Evolutionary conservation across 1,140 invertebrate species (phyloP).

Genomic region (Panagrolaimus sp.): DNA sequence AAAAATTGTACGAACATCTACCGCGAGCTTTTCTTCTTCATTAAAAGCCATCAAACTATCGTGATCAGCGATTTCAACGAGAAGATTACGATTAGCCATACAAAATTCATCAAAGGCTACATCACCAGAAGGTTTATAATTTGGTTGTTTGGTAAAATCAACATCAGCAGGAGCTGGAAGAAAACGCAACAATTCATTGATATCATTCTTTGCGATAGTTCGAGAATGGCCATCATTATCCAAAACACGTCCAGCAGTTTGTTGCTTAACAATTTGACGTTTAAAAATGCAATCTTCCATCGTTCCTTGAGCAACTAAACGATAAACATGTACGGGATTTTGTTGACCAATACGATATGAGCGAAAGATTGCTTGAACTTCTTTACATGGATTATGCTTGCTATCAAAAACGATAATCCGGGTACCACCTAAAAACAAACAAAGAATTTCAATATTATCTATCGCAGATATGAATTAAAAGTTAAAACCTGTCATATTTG

Average conservation of each 20-base stretch:
- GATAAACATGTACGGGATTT: slow-evolving; percentile 61
- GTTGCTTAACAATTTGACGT: slow-evolving; percentile 4
- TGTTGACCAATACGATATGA: slow-evolving; percentile 71
- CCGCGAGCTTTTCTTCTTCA: neutral
- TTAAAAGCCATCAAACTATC: neutral
- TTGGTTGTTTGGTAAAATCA: neutral
- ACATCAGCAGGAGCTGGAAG: neutral
- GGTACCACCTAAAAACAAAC: slow-evolving; percentile 60
- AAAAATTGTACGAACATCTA: neutral
- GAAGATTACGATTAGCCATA: neutral
- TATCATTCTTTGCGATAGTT: neutral
- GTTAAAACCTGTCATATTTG: slow-evolving; percentile 62
- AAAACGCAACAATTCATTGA: neutral
- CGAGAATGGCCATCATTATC: neutral
- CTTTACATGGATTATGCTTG: slow-evolving; percentile 72
- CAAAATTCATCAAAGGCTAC: neutral
- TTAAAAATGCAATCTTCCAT: slow-evolving; percentile 8
- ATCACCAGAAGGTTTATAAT: neutral
- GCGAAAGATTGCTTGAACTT: slow-evolving; percentile 70
- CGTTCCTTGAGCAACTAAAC: neutral
- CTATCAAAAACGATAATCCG: slow-evolving; percentile 69
- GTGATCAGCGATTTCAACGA: neutral
- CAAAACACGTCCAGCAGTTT: neutral
- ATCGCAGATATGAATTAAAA: too few species aligned
- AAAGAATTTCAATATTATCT: too few species aligned